Conservation (phyloP, 2,797 vertebrate genomes). For the Heteromormyrus szaboi region DNA sequence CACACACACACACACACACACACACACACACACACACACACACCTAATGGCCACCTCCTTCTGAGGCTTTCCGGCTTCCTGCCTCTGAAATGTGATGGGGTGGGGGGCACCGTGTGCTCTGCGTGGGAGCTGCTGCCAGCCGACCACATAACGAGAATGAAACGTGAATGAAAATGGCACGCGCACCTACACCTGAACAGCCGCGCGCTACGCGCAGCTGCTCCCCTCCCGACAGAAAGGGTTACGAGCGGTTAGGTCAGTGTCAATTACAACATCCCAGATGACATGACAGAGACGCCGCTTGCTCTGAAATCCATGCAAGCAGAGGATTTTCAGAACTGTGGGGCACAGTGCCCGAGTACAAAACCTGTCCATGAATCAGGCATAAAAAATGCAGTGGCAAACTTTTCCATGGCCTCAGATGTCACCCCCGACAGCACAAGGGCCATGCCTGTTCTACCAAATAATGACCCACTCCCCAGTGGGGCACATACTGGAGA, state of each 20-base stretch:
- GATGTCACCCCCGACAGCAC: background rate
- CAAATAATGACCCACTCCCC: background rate
- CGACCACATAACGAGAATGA: background rate
- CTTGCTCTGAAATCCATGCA: background rate
- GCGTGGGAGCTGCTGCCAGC: background rate
- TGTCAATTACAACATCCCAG: background rate
- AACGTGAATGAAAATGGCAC: background rate
- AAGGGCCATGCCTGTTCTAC: background rate
- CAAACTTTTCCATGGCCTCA: background rate
- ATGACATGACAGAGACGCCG: background rate
- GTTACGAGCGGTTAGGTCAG: background rate
- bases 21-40: background rate
- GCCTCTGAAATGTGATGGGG: background rate
- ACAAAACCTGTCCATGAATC: background rate
- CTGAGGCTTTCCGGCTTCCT: background rate
- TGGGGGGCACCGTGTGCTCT: background rate
- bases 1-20: background rate
- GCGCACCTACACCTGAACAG: background rate
- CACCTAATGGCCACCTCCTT: background rate
- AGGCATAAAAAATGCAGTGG: background rate
- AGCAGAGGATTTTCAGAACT: background rate
- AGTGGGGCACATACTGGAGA: background rate
- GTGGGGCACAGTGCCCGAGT: background rate
- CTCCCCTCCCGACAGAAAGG: background rate
- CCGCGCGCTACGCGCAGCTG: background rate